Evolutionary conservation across 2,797 vertebrate genomes (phyloP), one percentile per base, ranked within the genome.

Genomic region (Eulemur coronatus): DNA sequence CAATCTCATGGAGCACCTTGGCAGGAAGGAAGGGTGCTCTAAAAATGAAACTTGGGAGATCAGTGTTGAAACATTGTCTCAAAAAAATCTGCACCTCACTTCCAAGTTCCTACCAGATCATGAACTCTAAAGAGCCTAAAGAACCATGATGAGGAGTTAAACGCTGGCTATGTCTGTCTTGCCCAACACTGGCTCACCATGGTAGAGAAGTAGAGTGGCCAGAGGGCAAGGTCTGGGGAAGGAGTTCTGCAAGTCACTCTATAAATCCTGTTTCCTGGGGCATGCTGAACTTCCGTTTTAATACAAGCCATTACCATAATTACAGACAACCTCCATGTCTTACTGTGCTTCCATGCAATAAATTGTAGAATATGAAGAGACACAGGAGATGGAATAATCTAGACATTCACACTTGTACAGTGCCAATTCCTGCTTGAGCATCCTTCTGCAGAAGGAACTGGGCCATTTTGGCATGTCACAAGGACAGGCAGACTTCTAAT

Each of bases 401-500:
- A 75, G 43, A 82, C 3, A 28, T 46, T 76, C 82, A 61, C 11
- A 89, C 55, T 50, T 0, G n/a, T 7, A 57, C 22, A 48, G 48
- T 50, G 84, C 33, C 63, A 33, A 57, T 79, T 61, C 76, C 79
- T 43, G 41, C 20, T 13, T 14, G 10, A 73, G 48, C 17, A 46
- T 14, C 78, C 55, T 41, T 70, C n/a, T 28, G 35, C 30, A 65
- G 28, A 75, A 97, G 78, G 65, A 61, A 26, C 88, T 30, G 48
- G 90, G 46, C 22, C 50, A n/a, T 59, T 80, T 55, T 35, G 15
- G 63, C n/a, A 6, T 46, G 70, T 92, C 73, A 67, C 17, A 72
- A 92, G 82, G 80, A 85, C 28, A 88, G 91, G 86, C 87, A 15
- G 79, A 69, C 69, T 92, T 93, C 93, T 97, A 89, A 97, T 93